These are phyloP conservation scores for Taurulus bubalis DNA, from an alignment of 2,113 vertebrate species.

Conservation along the genomic window DNA sequence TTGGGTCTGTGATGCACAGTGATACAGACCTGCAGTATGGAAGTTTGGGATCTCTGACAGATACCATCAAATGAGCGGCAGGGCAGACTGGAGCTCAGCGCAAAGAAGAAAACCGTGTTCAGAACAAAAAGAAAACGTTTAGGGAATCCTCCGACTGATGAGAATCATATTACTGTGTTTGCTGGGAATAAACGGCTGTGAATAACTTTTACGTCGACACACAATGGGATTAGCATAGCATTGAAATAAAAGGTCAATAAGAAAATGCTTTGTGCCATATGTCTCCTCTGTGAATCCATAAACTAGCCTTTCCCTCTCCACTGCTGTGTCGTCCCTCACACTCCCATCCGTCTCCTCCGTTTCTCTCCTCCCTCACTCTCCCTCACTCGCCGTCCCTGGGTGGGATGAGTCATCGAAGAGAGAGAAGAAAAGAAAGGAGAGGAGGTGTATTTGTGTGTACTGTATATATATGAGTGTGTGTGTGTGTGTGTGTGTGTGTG, in stretches of 20 bases:
- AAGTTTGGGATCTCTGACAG: slow-evolving; percentile 59
- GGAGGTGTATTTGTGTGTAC: slow-evolving; percentile 59
- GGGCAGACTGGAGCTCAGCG: slow-evolving; percentile 50
- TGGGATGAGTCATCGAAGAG: slow-evolving; percentile 81
- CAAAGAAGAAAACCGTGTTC: not conserved
- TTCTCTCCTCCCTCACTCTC: slow-evolving; percentile 47
- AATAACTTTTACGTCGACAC: slow-evolving; percentile 31
- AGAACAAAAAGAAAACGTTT: slow-evolving; percentile 21
- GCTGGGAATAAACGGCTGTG: slow-evolving; percentile 22
- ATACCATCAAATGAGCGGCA: slow-evolving; percentile 58
- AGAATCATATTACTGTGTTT: slow-evolving; percentile 15
- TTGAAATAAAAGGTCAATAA: slow-evolving; percentile 67
- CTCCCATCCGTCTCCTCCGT: slow-evolving; percentile 40
- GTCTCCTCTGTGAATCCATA: slow-evolving; percentile 45
- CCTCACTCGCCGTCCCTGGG: slow-evolving; percentile 67
- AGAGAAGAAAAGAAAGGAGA: slow-evolving; percentile 69
- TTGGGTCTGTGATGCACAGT: slow-evolving; percentile 35
- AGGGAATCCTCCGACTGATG: slow-evolving; percentile 13
- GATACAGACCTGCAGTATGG: slow-evolving; percentile 48
- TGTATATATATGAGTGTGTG: slow-evolving; percentile 43
- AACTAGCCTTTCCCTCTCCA: slow-evolving; percentile 30
- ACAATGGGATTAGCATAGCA: slow-evolving; percentile 41
- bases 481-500: slow-evolving; percentile 18
- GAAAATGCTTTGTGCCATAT: slow-evolving; percentile 41
- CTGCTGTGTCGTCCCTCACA: slow-evolving; percentile 39